phyloP scores from a whole-genome alignment of 2,888 invertebrate species.

The Odontocolon sp. region DNA sequence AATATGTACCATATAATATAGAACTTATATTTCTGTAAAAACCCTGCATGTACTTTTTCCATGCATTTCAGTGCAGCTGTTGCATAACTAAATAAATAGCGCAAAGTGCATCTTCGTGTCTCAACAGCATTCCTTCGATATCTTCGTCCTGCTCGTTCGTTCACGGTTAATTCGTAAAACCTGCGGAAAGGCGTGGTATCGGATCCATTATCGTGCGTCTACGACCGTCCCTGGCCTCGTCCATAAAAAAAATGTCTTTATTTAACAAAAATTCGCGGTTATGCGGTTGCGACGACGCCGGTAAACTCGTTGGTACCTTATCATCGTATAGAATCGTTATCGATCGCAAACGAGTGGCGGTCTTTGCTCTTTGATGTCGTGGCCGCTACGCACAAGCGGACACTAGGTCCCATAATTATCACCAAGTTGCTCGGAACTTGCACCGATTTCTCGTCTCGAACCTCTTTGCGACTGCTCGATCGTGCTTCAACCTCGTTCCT shows the following conservation, averaged over 20 bases:
- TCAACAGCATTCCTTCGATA: constrained; percentile 49
- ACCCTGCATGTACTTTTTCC: too few species aligned
- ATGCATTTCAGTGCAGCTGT: too few species aligned
- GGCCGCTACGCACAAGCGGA: constrained; percentile 13
- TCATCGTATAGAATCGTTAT: constrained; percentile 57
- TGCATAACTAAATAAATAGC: constrained; percentile 8
- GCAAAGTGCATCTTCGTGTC: constrained; percentile 60
- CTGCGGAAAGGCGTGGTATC: constrained; percentile 28
- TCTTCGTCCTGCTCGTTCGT: constrained; percentile 45
- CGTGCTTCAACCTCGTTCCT: too few species aligned
- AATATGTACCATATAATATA: too few species aligned
- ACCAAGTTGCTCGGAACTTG: constrained; percentile 30
- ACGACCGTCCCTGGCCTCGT: constrained; percentile 23
- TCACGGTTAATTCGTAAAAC: constrained; percentile 49
- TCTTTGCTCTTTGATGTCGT: constrained; percentile 52
- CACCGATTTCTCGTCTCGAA: constrained; percentile 41
- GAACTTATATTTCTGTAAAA: too few species aligned
- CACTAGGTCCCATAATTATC: constrained; percentile 53
- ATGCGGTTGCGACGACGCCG: constrained; percentile 34
- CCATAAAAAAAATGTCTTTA: constrained; percentile 51
- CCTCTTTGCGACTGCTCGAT: constrained; percentile 10
- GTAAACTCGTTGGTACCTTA: constrained; percentile 34
- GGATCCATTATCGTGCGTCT: constrained; percentile 13
- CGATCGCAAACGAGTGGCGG: constrained; percentile 56
- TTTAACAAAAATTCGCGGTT: constrained; percentile 52